phyloP scores from a whole-genome alignment of 2,797 vertebrate species.

The Harpagifer antarcticus region DNA sequence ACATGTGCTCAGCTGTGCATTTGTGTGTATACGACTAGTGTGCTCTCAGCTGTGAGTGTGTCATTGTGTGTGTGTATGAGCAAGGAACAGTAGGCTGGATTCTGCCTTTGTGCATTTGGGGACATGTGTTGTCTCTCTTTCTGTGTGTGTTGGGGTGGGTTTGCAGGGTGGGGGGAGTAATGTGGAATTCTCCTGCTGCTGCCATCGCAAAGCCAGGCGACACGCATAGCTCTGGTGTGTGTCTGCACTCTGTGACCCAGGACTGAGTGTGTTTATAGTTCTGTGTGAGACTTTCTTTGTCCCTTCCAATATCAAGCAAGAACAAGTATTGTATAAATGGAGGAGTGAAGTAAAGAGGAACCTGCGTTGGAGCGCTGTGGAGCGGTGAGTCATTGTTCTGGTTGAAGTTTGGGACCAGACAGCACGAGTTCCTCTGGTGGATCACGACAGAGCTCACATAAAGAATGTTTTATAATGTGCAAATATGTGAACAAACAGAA shows the following conservation, averaged over 20 bases:
- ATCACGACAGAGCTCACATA: slow-evolving; percentile 15
- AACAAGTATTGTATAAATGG: slow-evolving; percentile 42
- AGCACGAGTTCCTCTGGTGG: slow-evolving; percentile 2
- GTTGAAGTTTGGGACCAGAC: slow-evolving; percentile 26
- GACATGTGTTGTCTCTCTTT: slow-evolving; percentile 59
- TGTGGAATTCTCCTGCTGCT: slow-evolving; percentile 64
- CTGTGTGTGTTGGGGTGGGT: slow-evolving; percentile 23
- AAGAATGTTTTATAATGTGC: slow-evolving; percentile 5
- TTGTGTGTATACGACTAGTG: slow-evolving; percentile 55
- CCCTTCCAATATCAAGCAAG: slow-evolving; percentile 30
- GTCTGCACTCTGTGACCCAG: slow-evolving; percentile 75
- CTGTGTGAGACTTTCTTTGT: slow-evolving; percentile 30
- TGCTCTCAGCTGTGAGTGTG: slow-evolving; percentile 74
- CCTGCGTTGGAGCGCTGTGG: slow-evolving; percentile 9
- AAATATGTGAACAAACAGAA: slow-evolving; percentile 38
- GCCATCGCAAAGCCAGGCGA: slow-evolving; percentile 66
- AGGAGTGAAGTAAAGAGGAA: slow-evolving; percentile 19
- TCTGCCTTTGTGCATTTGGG: slow-evolving; percentile 59
- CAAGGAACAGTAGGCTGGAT: slow-evolving; percentile 54
- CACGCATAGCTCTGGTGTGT: slow-evolving; percentile 73
- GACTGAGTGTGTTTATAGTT: slow-evolving; percentile 46
- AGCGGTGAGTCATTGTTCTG: slow-evolving; percentile 23
- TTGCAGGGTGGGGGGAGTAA: slow-evolving; percentile 25
- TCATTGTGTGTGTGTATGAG: slow-evolving; percentile 59
- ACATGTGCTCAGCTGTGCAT: slow-evolving; percentile 77